Evolutionary conservation across 1,140 invertebrate genomes (phyloP), one percentile per base, ranked within the genome.

Genomic region (Prorops nasuta): DNA sequence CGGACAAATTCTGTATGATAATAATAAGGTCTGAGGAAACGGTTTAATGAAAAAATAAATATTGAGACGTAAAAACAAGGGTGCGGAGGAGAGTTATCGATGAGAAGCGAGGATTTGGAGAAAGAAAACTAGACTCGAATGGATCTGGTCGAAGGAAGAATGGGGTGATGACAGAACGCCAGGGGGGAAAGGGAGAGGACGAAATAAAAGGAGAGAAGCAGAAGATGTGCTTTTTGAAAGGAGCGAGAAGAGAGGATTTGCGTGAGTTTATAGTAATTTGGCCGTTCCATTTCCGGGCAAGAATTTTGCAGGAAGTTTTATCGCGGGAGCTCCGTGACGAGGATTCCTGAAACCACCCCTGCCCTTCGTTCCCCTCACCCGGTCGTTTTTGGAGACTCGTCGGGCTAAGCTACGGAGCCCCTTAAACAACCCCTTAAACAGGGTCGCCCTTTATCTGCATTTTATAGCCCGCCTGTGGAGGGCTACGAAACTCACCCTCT

Each of bases 361-460:
- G n/a, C n/a, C n/a, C n/a, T n/a, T n/a, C n/a, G n/a, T n/a, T n/a
- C n/a, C n/a, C n/a, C n/a, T n/a, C n/a, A n/a, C n/a, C n/a, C n/a
- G n/a, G n/a, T n/a, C n/a, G n/a, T n/a, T n/a, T n/a, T n/a, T n/a
- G n/a, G n/a, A n/a, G n/a, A 64, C 52, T 62, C 50, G 49, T 39
- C 37, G 38, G 44, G 54, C 50, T 51, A 55, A 56, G 42, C 55
- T 18, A 44, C 44, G 53, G 51, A 46, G 50, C 45, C 45, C 53
- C 56, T 55, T n/a, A n/a, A n/a, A 57, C 51, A 47, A 36, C 36
- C 56, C 56, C 63, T 56, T 56, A 58, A 61, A 63, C 52, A 63
- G 51, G 42, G 36, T 22, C 53, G 56, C 55, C 54, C 57, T 63
- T 67, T 67, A 67, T 67, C 64, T 65, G 60, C 55, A 58, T 67